Conservation (phyloP, 2,113 vertebrate genomes). For the Maccullochella peelii region DNA sequence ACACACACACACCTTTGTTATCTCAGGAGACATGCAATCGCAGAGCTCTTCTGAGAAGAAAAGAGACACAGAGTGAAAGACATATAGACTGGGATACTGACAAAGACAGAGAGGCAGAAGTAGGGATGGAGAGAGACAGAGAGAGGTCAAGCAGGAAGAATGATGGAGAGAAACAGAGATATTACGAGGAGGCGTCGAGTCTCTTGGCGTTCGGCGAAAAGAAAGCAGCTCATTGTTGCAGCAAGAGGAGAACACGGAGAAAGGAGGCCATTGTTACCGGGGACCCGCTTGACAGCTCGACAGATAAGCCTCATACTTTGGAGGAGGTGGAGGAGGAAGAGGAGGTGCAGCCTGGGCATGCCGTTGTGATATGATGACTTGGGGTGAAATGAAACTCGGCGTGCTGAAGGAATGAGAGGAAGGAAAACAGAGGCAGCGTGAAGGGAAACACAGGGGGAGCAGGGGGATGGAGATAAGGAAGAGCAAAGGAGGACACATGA, state of each 20-base stretch:
- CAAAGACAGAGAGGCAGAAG: not conserved
- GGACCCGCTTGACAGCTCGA: constrained; percentile 47
- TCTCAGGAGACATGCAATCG: constrained; percentile 18
- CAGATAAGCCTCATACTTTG: constrained; percentile 65
- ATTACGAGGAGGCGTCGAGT: constrained; percentile 57
- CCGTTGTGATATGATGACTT: not conserved
- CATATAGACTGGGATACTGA: not conserved
- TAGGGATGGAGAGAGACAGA: constrained; percentile 8
- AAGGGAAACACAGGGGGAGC: not conserved
- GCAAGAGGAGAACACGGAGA: constrained; percentile 43
- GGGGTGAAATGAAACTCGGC: constrained; percentile 4
- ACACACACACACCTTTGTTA: constrained; percentile 3
- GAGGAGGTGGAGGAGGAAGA: constrained; percentile 34
- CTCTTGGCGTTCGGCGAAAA: constrained; percentile 10
- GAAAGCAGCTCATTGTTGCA: constrained; percentile 67
- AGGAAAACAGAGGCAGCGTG: not conserved
- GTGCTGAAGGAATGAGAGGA: not conserved
- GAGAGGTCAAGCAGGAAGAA: constrained; percentile 41
- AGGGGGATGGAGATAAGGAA: not conserved
- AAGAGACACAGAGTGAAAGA: not conserved
- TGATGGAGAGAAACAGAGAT: constrained; percentile 39
- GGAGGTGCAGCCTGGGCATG: constrained; percentile 1
- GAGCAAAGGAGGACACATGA: not conserved
- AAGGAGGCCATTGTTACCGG: constrained; percentile 62
- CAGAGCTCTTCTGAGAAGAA: constrained; percentile 1